A percentile compares a stretch with the other conserved stretches of the same genome.
Conservation (phyloP, 2,888 invertebrate species). For the Hypsopygia costalis region DNA sequence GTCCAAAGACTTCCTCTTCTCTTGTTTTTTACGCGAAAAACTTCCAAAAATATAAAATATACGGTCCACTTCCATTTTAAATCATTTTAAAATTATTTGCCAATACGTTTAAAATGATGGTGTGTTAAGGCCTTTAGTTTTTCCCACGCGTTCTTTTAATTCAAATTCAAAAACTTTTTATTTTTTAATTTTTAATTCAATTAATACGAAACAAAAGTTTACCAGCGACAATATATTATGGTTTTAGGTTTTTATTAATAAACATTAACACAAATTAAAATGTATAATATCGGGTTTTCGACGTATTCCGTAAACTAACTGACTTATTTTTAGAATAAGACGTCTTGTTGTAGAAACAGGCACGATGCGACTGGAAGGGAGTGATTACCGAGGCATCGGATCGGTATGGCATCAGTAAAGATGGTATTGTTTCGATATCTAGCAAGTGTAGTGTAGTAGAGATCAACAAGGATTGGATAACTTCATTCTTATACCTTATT, state of each 20-base stretch:
- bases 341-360: slow-evolving; percentile 1
- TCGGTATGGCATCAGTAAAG: too few relatives aligned
- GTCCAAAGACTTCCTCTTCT: slow-evolving; percentile 72
- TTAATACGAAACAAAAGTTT: too few relatives aligned
- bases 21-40: slow-evolving; percentile 79
- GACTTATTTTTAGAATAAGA: not conserved
- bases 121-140: not conserved
- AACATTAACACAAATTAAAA: too few relatives aligned
- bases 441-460: too few relatives aligned
- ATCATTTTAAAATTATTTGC: not conserved
- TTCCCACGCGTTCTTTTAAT: too few relatives aligned
- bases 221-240: too few relatives aligned
- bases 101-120: not conserved
- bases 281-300: too few relatives aligned
- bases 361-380: not conserved
- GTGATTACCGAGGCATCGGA: too few relatives aligned
- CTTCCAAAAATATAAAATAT: slow-evolving; percentile 83
- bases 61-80: slow-evolving; percentile 81
- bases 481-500: too few relatives aligned
- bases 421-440: too few relatives aligned
- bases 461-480: too few relatives aligned
- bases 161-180: not conserved
- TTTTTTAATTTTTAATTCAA: not conserved
- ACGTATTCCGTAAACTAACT: not conserved
- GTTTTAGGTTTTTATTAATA: too few relatives aligned